phyloP scores from a whole-genome alignment of 1,140 invertebrate genomes.

The Euwallacea similis region DNA sequence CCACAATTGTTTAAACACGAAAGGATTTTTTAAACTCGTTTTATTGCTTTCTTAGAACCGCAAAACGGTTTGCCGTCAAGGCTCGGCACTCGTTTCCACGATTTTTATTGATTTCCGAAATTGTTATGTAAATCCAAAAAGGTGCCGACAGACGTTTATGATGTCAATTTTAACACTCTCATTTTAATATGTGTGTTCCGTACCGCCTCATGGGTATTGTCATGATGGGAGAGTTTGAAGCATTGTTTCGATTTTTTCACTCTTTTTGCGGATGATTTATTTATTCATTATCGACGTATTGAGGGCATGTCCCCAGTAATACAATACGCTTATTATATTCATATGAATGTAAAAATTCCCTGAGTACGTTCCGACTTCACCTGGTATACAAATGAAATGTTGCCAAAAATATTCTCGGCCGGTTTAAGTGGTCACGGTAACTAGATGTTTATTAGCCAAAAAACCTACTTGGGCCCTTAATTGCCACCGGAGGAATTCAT shows the following conservation, averaged over 20 bases:
- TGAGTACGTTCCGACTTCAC: neutral
- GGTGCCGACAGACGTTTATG: conserved; percentile 31
- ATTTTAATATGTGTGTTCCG: conserved; percentile 22
- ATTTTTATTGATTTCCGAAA: conserved; percentile 32
- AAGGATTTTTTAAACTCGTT: conserved; percentile 9
- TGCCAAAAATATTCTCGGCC: conserved; percentile 31
- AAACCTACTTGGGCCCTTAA: conserved; percentile 26
- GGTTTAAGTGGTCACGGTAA: conserved; percentile 25
- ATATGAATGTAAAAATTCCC: too few species aligned
- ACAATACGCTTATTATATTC: neutral
- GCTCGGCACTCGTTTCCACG: neutral
- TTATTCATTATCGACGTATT: too few species aligned
- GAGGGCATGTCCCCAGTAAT: too few species aligned
- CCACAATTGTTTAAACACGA: conserved; percentile 22
- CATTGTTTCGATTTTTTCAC: too few species aligned
- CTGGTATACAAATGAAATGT: conserved; percentile 27
- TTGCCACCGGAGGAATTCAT: conserved; percentile 34
- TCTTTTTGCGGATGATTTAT: too few species aligned
- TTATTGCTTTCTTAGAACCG: conserved; percentile 24
- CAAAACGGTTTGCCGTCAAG: neutral
- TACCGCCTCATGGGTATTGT: too few species aligned
- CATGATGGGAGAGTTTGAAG: too few species aligned
- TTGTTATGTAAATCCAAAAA: conserved; percentile 29
- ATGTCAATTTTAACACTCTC: conserved; percentile 32
- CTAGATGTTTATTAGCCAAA: conserved; percentile 36